These are phyloP conservation scores for Drosophila phalerata DNA, from an alignment of 2,888 invertebrate genomes.

Conservation along the genomic window DNA sequence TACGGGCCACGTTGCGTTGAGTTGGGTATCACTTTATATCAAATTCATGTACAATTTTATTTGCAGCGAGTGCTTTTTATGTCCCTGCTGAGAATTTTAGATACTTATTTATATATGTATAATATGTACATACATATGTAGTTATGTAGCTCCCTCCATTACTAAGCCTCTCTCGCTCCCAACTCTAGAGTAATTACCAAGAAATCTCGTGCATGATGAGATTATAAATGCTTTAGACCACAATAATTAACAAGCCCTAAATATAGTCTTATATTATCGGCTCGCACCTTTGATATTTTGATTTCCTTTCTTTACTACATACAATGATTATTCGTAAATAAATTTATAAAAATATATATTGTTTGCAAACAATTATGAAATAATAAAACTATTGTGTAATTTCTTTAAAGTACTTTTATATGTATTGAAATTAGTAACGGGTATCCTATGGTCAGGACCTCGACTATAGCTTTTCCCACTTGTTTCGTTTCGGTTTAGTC, in stretches of 20 bases:
- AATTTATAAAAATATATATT: too few relatives aligned
- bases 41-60: constrained; percentile 48
- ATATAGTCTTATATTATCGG: not conserved
- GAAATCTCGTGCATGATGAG: not conserved
- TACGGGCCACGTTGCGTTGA: constrained; percentile 35
- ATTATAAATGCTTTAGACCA: not conserved
- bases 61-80: constrained; percentile 36
- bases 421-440: too few relatives aligned
- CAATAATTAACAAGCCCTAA: not conserved
- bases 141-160: not conserved
- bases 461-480: too few relatives aligned
- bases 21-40: constrained; percentile 36
- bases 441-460: too few relatives aligned
- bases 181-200: not conserved
- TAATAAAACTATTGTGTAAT: too few relatives aligned
- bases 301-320: not conserved
- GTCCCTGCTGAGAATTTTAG: constrained; percentile 14
- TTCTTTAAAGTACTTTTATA: too few relatives aligned
- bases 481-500: too few relatives aligned
- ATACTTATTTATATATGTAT: constrained; percentile 3
- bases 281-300: not conserved
- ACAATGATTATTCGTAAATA: too few relatives aligned
- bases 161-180: not conserved
- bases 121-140: not conserved
- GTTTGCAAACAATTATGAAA: too few relatives aligned